Base-by-base conservation (phyloP, 2,888 invertebrate genomes). In the Chloromyia formosa region DNA sequence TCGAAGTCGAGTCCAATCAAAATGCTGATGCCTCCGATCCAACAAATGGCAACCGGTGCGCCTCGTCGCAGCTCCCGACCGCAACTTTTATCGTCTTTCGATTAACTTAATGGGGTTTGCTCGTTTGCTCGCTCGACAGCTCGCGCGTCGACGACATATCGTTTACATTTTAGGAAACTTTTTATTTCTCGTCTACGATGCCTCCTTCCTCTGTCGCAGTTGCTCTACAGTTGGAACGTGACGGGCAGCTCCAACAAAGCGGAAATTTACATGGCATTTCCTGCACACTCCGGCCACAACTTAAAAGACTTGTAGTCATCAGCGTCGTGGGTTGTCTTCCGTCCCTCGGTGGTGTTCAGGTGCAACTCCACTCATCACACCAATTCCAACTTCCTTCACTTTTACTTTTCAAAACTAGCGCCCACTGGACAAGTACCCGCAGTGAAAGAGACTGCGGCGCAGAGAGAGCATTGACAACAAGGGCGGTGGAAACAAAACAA, bases 391-490 rank as follows among this genome's bases (percentile, higher is more conserved):
- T 35, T 16, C 56, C 56, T 7, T 56, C 71, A 71, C 71, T 71
- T 71, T 71, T 71, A 71, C 71, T 71, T 71, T 71, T 42, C 71
- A 71, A 27, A 53, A 12, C 64, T 18, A 16, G 27, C 27, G 27
- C 3, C 27, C 27, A 35, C 27, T 16, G 16, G 64, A 42, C 40
- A 64, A 16, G 42, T 64, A 35, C 7, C 27, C 7, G 27, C 27
- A 4, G 53, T 16, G n/a, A 53, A 10, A 14, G 9, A 53, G 16
- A 10, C n/a, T 1, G 22, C 18, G 22, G 22, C n/a, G 56, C 18
- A 18, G 16, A 5, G 53, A 56, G 16, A 56, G 10, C 56, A 7
- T 16, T 7, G 7, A 54, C 18, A 56, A 53, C 53, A 35, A 35
- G 27, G 27, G 27, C 7, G 27, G 27, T 35, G 53, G 53, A 4